Percentiles rank a stretch among this genome's conserved stretches.
These are phyloP conservation scores for Sylvilagus bachmani DNA, from an alignment of 2,113 vertebrate genomes.

Conservation along the genomic window DNA sequence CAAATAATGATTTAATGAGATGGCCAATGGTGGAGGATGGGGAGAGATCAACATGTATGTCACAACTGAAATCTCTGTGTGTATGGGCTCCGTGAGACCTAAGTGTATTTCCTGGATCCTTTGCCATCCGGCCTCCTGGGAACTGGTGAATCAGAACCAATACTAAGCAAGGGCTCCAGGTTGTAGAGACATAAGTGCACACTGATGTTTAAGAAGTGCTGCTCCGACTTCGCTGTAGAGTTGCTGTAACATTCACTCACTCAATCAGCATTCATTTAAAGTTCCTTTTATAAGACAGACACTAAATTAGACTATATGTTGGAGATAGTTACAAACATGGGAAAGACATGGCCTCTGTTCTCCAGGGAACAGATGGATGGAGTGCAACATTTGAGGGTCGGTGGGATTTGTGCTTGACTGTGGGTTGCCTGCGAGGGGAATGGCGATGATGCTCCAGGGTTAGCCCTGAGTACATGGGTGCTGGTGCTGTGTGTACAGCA, in stretches of 20 bases:
- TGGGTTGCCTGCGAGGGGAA: not conserved
- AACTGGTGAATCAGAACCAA: not conserved
- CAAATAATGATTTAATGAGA: slow-evolving; percentile 16
- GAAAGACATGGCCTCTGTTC: not conserved
- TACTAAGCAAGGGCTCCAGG: not conserved
- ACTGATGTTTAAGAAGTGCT: not conserved
- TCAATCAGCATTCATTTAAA: not conserved
- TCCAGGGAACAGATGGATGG: not conserved
- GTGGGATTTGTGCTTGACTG: not conserved
- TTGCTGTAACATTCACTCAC: not conserved
- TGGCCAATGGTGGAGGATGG: not conserved
- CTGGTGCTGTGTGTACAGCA: not conserved
- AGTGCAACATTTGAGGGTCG: not conserved
- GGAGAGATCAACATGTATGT: not conserved
- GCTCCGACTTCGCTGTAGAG: not conserved
- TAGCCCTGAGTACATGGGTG: not conserved
- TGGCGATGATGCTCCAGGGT: not conserved
- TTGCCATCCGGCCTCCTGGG: not conserved
- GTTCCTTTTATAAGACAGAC: not conserved
- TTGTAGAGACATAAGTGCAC: not conserved
- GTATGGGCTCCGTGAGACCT: not conserved
- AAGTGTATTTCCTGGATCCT: not conserved
- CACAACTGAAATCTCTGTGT: not conserved
- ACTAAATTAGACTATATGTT: not conserved
- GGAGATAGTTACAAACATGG: not conserved